These are phyloP conservation scores for Halocaridina rubra DNA, from an alignment of 2,888 invertebrate species.

Conservation along the genomic window DNA sequence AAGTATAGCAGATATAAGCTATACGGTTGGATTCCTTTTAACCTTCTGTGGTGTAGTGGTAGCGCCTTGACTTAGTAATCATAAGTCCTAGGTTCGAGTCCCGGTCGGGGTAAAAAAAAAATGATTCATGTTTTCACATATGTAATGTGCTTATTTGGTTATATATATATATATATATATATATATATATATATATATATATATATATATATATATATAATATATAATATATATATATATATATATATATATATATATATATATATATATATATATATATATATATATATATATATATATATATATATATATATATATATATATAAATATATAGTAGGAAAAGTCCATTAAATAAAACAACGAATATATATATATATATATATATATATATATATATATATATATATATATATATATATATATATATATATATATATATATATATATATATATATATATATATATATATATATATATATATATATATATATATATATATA, in stretches of 20 bases:
- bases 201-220: not conserved
- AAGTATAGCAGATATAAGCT: no score
- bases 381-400: constrained; percentile 1
- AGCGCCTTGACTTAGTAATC: no score
- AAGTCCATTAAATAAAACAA: not conserved
- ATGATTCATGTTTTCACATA: not conserved
- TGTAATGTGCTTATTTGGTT: not conserved
- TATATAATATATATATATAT: not conserved
- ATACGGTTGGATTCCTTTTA: no score
- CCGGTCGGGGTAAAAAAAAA: no score
- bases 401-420: not conserved
- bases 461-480: not conserved
- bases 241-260: not conserved
- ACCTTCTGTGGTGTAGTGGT: no score
- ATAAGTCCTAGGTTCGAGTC: no score
- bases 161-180: not conserved
- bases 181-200: not conserved
- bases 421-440: not conserved
- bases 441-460: not conserved
- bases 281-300: not conserved
- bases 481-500: constrained; percentile 6
- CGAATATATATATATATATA: not conserved
- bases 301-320: not conserved
- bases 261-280: not conserved
- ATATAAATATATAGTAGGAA: not conserved